Conservation (phyloP, 2,113 vertebrate species). For the Tachycineta bicolor region DNA sequence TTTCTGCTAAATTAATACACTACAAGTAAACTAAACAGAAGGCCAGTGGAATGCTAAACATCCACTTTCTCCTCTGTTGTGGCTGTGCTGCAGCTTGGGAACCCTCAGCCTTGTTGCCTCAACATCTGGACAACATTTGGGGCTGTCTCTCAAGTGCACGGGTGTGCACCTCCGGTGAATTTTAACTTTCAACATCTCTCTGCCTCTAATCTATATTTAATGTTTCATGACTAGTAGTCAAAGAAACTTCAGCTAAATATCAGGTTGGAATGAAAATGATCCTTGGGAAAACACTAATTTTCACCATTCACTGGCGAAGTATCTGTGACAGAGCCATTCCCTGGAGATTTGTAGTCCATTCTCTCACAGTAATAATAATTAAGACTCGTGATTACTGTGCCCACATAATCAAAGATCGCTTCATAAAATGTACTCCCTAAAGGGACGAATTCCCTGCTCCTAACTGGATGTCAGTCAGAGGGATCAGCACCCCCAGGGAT, state of each 20-base stretch:
- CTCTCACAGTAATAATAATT: conserved; percentile 84
- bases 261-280: conserved; percentile 83
- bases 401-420: conserved; percentile 83
- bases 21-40: conserved; percentile 77
- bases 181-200: conserved; percentile 83
- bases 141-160: conserved; percentile 77
- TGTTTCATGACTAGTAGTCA: conserved; percentile 83
- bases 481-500: conserved; percentile 74
- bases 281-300: conserved; percentile 78
- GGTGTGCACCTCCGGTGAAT: conserved; percentile 77
- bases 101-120: conserved; percentile 67
- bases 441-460: conserved; percentile 67
- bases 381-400: conserved; percentile 82
- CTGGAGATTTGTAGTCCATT: conserved; percentile 77
- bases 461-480: conserved; percentile 80
- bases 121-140: conserved; percentile 82
- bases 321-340: conserved; percentile 75
- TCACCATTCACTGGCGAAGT: conserved; percentile 65
- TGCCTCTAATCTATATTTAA: conserved; percentile 86
- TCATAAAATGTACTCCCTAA: conserved; percentile 72
- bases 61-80: conserved; percentile 71
- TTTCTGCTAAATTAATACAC: conserved; percentile 72
- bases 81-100: conserved; percentile 73
- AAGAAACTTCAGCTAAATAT: conserved; percentile 81
- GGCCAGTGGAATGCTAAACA: conserved; percentile 74